Base-by-base conservation (phyloP, 2,888 invertebrate species). In the Melanostoma scalare region DNA sequence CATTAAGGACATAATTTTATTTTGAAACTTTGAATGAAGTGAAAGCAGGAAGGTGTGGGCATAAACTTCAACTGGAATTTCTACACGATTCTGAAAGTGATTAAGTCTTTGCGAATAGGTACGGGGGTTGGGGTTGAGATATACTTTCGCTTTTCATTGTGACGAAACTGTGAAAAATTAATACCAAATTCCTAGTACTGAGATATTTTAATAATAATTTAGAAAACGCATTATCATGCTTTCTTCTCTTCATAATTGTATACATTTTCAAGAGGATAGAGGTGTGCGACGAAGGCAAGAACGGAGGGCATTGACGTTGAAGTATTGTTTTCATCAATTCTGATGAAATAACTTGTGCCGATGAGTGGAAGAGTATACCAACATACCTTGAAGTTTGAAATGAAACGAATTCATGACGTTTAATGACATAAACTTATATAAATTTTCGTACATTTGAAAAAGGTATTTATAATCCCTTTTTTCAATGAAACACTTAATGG, bases 1-100 rank as follows among this genome's bases (percentile, higher is more conserved):
- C 90, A 87, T 89, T 86, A 88, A 88, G 88, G 88, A 90, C 89
- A 90, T 90, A 89, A 90, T 90, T 90, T 87, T 87, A 89, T 89
- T 87, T 88, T 56, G 56, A 61, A 78, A 74, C 65, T 63, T 69
- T 74, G 55, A 60, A 53, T 56, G 63, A n/a, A 46, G n/a, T 31
- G 44, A 20, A 20, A 33, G 36, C 50, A 52, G 31, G 42, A 77
- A 72, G 77, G 61, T 82, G 72, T 73, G 82, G 20, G 73, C 82
- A 73, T 73, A 69, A 69, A 73, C 56, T 73, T 40, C 52, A 63
- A 46, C 56, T 60, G 69, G 79, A 74, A 84, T 75, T 79, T 79
- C 71, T 68, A 38, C 52, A 75, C 79, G 84, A 71, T 67, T 69
- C 38, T 40, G 38, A 44, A 55, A 61, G 68, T 44, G 53, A 53